Base-by-base conservation (phyloP, 2,113 vertebrate genomes). In the Ictalurus furcatus region DNA sequence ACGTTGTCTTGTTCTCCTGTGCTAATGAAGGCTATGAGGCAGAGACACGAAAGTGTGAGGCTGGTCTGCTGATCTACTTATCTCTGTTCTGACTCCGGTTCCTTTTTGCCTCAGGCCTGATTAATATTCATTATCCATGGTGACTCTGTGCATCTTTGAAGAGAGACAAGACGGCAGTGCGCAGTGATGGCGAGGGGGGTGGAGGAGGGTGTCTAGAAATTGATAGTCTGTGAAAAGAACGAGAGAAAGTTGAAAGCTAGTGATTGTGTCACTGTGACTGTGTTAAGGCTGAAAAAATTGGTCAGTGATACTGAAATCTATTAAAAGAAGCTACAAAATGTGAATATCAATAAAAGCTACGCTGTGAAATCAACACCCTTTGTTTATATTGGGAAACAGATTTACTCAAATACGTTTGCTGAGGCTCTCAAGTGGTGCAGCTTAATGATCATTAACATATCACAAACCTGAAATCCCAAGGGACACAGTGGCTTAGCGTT, bases 101-200 rank as follows among this genome's bases (percentile, higher is more conserved):
- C 86, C 90, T 91, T 90, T 93, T 90, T 94, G 94, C 93, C 96
- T 93, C 92, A 90, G 93, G 93, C 92, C 93, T 94, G 90, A 94
- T 95, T 94, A 94, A 94, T 93, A 93, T 95, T 96, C 94, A 96
- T 95, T 96, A 94, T 85, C 87, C 90, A 89, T 85, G 87, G 79
- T 93, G 93, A 93, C 91, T 94, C 91, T 89, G 90, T 93, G 79
- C 76, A 69, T 89, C 87, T 87, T 85, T 85, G 86, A 90, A 88
- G 84, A 74, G 74, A 91, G 65, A 81, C 86, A 28, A 40, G 83
- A 69, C 16, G 14, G 61, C 44, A n/a, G 37, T 19, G 58, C 65
- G 34, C 58, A 79, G 52, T 8, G 56, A 79, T 14, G 34, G 16
- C 61, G 67, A 40, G 25, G 23, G 19, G 74, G 23, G 63, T 48